Conservation (phyloP, 2,888 invertebrate species). For the Bellardia bayeri region DNA sequence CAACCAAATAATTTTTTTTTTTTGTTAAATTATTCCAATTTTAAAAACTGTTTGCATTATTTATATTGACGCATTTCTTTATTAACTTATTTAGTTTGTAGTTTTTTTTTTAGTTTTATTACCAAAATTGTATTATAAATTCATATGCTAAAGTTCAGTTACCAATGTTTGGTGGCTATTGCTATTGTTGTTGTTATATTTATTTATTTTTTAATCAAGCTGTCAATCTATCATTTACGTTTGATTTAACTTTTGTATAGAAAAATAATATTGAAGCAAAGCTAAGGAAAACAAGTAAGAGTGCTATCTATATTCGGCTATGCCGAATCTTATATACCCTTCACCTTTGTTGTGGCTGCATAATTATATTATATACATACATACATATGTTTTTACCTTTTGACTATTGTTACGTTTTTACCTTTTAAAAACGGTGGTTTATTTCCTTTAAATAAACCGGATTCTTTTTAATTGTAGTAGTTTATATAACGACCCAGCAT, state of each 20-base stretch:
- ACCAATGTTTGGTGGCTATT: slow-evolving; percentile 5
- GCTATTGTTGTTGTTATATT: slow-evolving; percentile 5
- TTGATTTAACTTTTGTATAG: slow-evolving; percentile 49
- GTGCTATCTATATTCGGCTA: too few species aligned
- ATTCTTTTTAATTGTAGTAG: too few species aligned
- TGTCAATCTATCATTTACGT: slow-evolving; percentile 62
- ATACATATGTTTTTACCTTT: too few species aligned
- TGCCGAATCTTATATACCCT: too few species aligned
- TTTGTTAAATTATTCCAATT: slow-evolving; percentile 16
- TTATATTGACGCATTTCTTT: slow-evolving; percentile 39
- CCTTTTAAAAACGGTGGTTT: too few species aligned
- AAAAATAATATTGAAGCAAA: slow-evolving; percentile 1
- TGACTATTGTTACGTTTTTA: too few species aligned
- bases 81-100: not conserved
- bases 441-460: too few species aligned
- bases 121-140: slow-evolving; percentile 46
- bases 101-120: slow-evolving; percentile 9
- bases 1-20: not conserved
- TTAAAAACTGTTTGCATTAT: slow-evolving; percentile 46
- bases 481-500: too few species aligned
- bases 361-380: too few species aligned
- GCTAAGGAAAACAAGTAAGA: too few species aligned
- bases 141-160: slow-evolving; percentile 51
- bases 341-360: too few species aligned
- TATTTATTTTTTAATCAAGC: slow-evolving; percentile 52